Conservation (phyloP, 1,140 invertebrate species). For the Heliconius congener region DNA sequence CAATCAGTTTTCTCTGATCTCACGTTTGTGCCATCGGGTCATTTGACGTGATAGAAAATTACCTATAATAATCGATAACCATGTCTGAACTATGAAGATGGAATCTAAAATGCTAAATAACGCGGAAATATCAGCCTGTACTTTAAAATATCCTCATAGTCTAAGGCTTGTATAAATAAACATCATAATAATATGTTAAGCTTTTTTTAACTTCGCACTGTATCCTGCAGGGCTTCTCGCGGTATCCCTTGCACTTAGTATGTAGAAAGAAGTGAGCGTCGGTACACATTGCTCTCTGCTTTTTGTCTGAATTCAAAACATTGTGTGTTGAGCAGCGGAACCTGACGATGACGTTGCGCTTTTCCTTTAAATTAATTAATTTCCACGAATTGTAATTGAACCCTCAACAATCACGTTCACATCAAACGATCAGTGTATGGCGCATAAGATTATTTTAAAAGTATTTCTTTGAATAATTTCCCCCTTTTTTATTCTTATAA, state of each 20-base stretch:
- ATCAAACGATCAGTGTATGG: no score
- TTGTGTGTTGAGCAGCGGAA: no score
- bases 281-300: neutral
- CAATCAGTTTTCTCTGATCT: slow-evolving; percentile 25
- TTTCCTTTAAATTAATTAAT: neutral
- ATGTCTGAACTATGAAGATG: slow-evolving; percentile 24
- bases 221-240: neutral
- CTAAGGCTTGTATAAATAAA: neutral
- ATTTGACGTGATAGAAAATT: slow-evolving; percentile 36
- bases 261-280: neutral
- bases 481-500: no score
- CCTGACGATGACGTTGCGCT: no score
- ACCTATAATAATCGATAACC: slow-evolving; percentile 40
- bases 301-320: neutral
- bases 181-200: neutral
- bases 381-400: no score
- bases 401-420: no score
- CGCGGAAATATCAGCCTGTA: slow-evolving; percentile 20
- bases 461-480: no score
- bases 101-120: slow-evolving; percentile 29
- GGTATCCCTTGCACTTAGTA: no score
- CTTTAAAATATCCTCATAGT: slow-evolving; percentile 5
- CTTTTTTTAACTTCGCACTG: neutral
- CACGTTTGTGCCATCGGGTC: slow-evolving; percentile 33
- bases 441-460: no score